Percentiles rank a stretch among this genome's conserved stretches.
Conservation (phyloP, 2,113 vertebrate species). For the Myocastor coypus region DNA sequence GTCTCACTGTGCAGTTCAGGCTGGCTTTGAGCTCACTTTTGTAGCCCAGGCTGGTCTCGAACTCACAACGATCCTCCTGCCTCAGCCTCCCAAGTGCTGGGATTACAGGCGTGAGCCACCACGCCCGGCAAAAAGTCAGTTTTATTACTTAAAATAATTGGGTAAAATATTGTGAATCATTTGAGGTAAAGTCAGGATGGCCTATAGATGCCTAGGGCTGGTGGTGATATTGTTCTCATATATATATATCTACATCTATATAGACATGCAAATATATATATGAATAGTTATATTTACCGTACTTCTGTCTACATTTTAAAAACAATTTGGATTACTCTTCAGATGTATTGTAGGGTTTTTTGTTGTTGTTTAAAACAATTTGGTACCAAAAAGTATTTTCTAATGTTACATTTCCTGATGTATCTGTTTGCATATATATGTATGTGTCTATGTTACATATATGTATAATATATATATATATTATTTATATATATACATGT, state of each 20-base stretch:
- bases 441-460: background rate
- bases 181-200: background rate
- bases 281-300: background rate
- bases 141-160: background rate
- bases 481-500: no score
- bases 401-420: background rate
- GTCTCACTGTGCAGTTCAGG: no score
- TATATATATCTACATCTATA: no score
- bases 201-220: background rate
- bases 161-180: background rate
- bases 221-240: background rate
- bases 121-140: background rate
- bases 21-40: no score
- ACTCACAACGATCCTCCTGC: no score
- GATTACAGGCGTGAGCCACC: no score
- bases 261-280: background rate
- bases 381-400: background rate
- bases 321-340: background rate
- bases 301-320: background rate
- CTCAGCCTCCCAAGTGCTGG: no score
- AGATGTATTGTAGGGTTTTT: background rate
- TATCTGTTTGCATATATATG: background rate
- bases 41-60: no score
- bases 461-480: accelerated
- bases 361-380: background rate